Percentiles rank a stretch among this genome's conserved stretches.
Evolutionary conservation across 1,140 invertebrate species (phyloP).

Genomic region (Drosophila ficusphila): DNA sequence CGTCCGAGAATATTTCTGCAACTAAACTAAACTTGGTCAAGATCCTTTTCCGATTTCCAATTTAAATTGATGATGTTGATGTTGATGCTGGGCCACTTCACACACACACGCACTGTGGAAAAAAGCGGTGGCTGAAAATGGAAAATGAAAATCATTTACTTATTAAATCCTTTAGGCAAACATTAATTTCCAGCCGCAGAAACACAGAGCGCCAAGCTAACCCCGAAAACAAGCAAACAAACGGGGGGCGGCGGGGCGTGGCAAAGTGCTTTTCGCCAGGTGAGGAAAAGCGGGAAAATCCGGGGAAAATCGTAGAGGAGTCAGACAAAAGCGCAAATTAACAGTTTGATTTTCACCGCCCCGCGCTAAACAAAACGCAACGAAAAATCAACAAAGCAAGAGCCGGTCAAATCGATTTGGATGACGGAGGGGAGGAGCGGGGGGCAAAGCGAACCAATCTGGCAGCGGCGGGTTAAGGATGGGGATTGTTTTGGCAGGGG

Average conservation of each 20-base stretch:
- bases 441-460: neutral
- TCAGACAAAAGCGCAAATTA: slow-evolving; percentile 81
- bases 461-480: slow-evolving; percentile 8
- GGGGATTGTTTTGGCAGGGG: slow-evolving; percentile 19
- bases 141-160: slow-evolving; percentile 77
- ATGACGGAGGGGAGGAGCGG: slow-evolving; percentile 13
- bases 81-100: slow-evolving; percentile 30
- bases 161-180: slow-evolving; percentile 79
- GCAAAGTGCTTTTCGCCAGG: slow-evolving; percentile 67
- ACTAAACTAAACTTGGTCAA: slow-evolving; percentile 20
- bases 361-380: slow-evolving; percentile 73
- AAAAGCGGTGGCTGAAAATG: slow-evolving; percentile 25
- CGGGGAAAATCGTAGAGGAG: slow-evolving; percentile 26
- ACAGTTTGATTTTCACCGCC: slow-evolving; percentile 73
- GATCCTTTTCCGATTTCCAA: slow-evolving; percentile 32
- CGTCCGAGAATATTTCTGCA: slow-evolving; percentile 28
- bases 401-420: slow-evolving; percentile 72
- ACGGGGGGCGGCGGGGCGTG: slow-evolving; percentile 18
- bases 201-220: slow-evolving; percentile 68
- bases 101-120: neutral
- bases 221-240: slow-evolving; percentile 67
- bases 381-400: slow-evolving; percentile 76
- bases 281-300: neutral
- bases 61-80: slow-evolving; percentile 58
- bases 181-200: slow-evolving; percentile 73